Conservation (phyloP, 2,113 vertebrate genomes). For the Semnornis frantzii region DNA sequence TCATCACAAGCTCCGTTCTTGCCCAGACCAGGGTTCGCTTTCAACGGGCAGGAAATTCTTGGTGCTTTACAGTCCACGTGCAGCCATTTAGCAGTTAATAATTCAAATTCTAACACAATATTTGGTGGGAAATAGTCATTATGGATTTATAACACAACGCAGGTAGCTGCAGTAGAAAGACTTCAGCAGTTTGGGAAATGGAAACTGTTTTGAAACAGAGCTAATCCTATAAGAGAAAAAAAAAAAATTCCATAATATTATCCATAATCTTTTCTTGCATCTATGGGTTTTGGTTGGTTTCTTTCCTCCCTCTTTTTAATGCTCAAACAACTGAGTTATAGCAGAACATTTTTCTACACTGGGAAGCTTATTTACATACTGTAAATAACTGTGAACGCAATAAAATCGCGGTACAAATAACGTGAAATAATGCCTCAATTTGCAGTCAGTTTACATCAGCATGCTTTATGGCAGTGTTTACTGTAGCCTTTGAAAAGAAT, state of each 20-base stretch:
- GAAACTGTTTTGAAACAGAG: conserved; percentile 50
- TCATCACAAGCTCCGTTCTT: conserved; percentile 17
- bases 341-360: conserved; percentile 51
- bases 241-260: conserved; percentile 6
- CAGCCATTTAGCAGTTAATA: conserved; percentile 45
- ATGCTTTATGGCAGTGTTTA: conserved; percentile 61
- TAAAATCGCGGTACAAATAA: conserved; percentile 70
- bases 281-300: neutral
- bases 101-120: conserved; percentile 42
- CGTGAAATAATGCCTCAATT: conserved; percentile 66
- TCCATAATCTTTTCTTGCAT: conserved; percentile 24
- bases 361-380: conserved; percentile 68
- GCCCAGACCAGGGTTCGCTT: neutral
- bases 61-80: conserved; percentile 8
- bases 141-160: conserved; percentile 54
- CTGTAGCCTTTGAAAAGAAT: neutral
- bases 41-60: conserved; percentile 22
- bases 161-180: conserved; percentile 56
- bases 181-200: conserved; percentile 45
- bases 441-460: conserved; percentile 61
- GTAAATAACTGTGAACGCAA: conserved; percentile 66
- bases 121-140: conserved; percentile 54
- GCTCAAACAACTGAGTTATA: conserved; percentile 57
- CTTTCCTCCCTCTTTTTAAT: neutral
- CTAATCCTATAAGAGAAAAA: conserved; percentile 28